Evolutionary conservation across 2,797 vertebrate species (phyloP).

Genomic region (Serranus cabrilla): DNA sequence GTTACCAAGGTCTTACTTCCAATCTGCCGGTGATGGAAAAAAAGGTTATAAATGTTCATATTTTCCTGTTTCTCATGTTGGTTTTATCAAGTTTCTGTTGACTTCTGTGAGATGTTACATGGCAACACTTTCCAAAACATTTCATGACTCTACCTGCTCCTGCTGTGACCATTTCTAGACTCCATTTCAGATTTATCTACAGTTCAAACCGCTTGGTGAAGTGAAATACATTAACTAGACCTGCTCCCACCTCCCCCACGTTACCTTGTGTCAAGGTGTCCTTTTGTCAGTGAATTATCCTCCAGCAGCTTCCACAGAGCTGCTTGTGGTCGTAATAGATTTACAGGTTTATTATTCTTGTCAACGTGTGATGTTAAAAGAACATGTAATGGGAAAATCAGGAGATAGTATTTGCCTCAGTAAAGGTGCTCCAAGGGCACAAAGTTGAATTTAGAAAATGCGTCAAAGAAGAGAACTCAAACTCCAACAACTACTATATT

Average conservation of each 20-base stretch:
- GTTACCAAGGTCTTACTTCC: neutral
- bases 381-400: neutral
- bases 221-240: constrained; percentile 26
- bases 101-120: neutral
- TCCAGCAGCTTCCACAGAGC: constrained; percentile 8
- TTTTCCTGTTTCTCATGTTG: neutral
- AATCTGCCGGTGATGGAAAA: neutral
- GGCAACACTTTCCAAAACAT: neutral
- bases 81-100: neutral
- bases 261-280: constrained; percentile 40
- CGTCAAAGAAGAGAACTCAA: neutral
- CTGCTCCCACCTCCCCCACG: neutral
- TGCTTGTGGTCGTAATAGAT: neutral
- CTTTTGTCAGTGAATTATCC: constrained; percentile 7
- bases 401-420: neutral
- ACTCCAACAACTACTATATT: neutral
- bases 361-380: constrained; percentile 1
- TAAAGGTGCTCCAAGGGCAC: constrained; percentile 6
- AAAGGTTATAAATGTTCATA: neutral
- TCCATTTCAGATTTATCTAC: constrained; percentile 20
- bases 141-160: neutral
- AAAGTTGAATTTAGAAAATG: neutral
- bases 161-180: constrained; percentile 3
- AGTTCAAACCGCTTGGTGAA: constrained; percentile 2
- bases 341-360: constrained; percentile 10